Conservation (phyloP, 1,140 invertebrate genomes). For the Andricus grossulariae region DNA sequence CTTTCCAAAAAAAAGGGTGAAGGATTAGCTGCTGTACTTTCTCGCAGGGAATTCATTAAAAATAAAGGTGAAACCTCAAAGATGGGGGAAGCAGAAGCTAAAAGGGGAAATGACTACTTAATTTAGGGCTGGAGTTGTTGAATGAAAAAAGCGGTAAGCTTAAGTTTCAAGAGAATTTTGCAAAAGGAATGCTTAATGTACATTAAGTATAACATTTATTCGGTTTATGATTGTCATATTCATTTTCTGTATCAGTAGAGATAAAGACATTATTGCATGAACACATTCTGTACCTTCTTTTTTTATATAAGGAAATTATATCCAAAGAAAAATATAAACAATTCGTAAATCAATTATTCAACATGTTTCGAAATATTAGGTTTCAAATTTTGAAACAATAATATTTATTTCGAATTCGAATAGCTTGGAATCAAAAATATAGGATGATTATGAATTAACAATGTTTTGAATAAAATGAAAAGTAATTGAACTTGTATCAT, state of each 20-base stretch:
- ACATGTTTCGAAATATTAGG: too few species aligned
- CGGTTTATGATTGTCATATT: too few species aligned
- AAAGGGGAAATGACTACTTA: conserved; percentile 2
- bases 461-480: too few species aligned
- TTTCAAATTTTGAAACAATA: too few species aligned
- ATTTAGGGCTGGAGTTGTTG: conserved; percentile 3
- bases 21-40: not conserved
- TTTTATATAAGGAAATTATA: not conserved
- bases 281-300: not conserved
- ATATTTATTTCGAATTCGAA: too few species aligned
- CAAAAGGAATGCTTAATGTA: conserved; percentile 9
- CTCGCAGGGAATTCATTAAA: conserved; percentile 16
- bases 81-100: not conserved
- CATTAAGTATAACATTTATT: not conserved
- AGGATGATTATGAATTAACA: too few species aligned
- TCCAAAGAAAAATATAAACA: too few species aligned
- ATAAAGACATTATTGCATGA: too few species aligned
- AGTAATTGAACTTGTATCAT: too few species aligned
- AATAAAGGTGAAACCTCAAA: not conserved
- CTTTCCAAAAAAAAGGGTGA: conserved; percentile 12
- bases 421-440: too few species aligned
- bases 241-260: too few species aligned
- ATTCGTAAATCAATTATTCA: too few species aligned
- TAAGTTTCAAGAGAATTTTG: not conserved
- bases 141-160: not conserved